phyloP scores from a whole-genome alignment of 2,888 invertebrate genomes.

The Tryphoninae sp. region DNA sequence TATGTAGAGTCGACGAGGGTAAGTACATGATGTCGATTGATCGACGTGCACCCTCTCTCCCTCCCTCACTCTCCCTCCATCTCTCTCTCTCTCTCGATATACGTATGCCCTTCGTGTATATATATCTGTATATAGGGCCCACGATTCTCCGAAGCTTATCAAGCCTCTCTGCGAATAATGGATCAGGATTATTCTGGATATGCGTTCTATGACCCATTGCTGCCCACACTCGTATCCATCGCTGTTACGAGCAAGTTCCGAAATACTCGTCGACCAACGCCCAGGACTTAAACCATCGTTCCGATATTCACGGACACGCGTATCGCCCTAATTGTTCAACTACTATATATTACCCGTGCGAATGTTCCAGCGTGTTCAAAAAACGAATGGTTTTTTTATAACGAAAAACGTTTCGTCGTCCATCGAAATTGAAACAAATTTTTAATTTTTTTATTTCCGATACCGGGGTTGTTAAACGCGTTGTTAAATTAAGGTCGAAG shows the following conservation, averaged over 20 bases:
- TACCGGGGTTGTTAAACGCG: too few relatives aligned
- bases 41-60: not conserved
- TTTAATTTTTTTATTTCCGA: too few relatives aligned
- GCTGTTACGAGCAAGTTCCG: not conserved
- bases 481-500: not conserved
- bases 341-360: too few relatives aligned
- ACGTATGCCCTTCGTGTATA: not conserved
- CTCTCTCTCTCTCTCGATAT: not conserved
- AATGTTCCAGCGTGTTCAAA: too few relatives aligned
- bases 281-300: constrained; percentile 13
- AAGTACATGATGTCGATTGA: constrained; percentile 31
- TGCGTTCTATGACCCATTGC: constrained; percentile 50
- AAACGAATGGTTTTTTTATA: too few relatives aligned
- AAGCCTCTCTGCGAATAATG: constrained; percentile 53
- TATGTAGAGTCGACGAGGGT: constrained; percentile 6
- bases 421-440: too few relatives aligned
- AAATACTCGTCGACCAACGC: constrained; percentile 10
- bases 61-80: not conserved
- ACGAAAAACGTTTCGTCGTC: too few relatives aligned
- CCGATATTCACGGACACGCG: constrained; percentile 41
- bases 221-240: constrained; percentile 53
- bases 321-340: not conserved
- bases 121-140: constrained; percentile 8
- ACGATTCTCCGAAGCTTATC: constrained; percentile 53
- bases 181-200: constrained; percentile 60